Evolutionary conservation across 1,140 invertebrate species (phyloP), one percentile per base, ranked within the genome.

Genomic region (Ceratoteleas bidentatus): DNA sequence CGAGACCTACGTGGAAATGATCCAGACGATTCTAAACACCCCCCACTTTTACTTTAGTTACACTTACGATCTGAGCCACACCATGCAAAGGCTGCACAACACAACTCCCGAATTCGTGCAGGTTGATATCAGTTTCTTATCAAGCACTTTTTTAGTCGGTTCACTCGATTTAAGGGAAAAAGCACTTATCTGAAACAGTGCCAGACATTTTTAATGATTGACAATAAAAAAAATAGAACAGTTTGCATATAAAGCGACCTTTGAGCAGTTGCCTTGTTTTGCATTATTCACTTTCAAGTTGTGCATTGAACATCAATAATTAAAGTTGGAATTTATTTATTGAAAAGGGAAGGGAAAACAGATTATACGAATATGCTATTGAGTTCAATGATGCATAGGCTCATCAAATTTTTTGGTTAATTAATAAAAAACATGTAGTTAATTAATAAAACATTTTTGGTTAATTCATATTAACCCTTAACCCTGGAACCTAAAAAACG

Each of bases 1-100:
- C 89, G 93, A 93, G 45, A 92, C 92, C 10, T 99, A 98, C 87
- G 87, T 97, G 62, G 92, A 93, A 0, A 97, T 99, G 96, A 86
- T 99, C 1, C 95, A 96, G 40, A 91, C 93, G 64, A 94, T 96
- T 0, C 90, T 99, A 58, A 94, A 94, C 52, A 96, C 95, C 9
- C 96, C 96, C 7, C 94, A 94, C 78, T 97, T 97, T 81, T 99
- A 99, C 90, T 99, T 97, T 91, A 98, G 97, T 34, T 96, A 98
- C 73, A 95, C 96, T 0, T 98, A 98, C 87, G 98, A 99, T 91
- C 88, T 99, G 14, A 98, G 97, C 38, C 97, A 99, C 88, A 95
- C 96, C 0, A 92, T 99, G 85, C 98, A 99, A 88, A 93, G 97
- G 56, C 92, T 99, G 38, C 95, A 98, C 84, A 96, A 97, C 58